Base-by-base conservation (phyloP, 2,113 vertebrate genomes). In the Centropus unirufus region DNA sequence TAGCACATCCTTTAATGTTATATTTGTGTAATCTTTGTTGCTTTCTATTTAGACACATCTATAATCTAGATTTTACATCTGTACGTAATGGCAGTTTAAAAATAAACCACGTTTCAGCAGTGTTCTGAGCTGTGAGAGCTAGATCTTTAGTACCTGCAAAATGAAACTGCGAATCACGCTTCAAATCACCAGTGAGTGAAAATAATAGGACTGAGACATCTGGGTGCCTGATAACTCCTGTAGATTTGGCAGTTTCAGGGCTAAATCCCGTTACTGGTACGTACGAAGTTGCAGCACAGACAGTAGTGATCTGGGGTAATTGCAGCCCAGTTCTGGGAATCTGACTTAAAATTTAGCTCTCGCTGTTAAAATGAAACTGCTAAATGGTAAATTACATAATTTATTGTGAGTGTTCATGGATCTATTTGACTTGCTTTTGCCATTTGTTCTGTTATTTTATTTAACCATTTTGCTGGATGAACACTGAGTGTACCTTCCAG, bases 371-470 rank as follows among this genome's bases (percentile, higher is more conserved):
- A 73, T 47, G 27, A 79, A 89, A 69, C 73, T 92, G 76, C 76
- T 73, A 75, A 86, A 95, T 83, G 70, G 92, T 81, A 90, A 95
- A 94, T 94, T 77, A 70, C 67, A 51, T 93, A 74, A 72, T 84
- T 77, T 55, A 82, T 75, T 80, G 39, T 44, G 1, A 74, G 85
- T 90, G 76, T 72, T 93, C 34, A 4, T 96, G 84, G 83, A 32
- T 96, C 86, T 94, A n/a, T 96, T 93, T 81, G 78, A 89, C 73
- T 93, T 87, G 52, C 76, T 95, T 84, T 86, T 87, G 18, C 88
- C 82, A 74, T 63, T 95, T 79, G 81, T 93, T 86, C 75, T 90
- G 55, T 92, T 80, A 95, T 83, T 95, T 94, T 91, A 92, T 87
- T 85, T 92, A 94, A 88, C 69, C 67, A 6, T 92, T 79, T 81